Conservation (phyloP, 1,140 invertebrate genomes). For the Leptonema lineaticorne region DNA sequence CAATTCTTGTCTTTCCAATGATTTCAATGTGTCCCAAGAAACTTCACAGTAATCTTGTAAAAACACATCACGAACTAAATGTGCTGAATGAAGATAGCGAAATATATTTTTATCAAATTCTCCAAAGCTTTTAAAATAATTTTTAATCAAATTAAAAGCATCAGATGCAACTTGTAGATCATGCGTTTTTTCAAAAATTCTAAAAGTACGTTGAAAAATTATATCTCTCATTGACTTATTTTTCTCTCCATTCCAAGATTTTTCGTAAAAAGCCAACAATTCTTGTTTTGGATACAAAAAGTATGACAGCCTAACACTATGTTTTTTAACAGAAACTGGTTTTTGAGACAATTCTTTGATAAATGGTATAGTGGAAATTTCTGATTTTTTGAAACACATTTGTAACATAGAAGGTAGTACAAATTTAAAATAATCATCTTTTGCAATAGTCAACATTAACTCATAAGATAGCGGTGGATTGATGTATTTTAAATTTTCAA, state of each 20-base stretch:
- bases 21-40: conserved; percentile 24
- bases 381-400: conserved; percentile 28
- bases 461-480: conserved; percentile 33
- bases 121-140: conserved; percentile 22
- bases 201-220: conserved; percentile 31
- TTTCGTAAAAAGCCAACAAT: conserved; percentile 10
- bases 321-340: conserved; percentile 36
- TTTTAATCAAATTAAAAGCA: conserved; percentile 25
- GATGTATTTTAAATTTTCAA: conserved; percentile 12
- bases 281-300: conserved; percentile 30
- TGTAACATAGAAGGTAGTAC: conserved; percentile 26
- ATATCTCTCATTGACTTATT: conserved; percentile 32
- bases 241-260: conserved; percentile 29
- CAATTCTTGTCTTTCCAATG: conserved; percentile 15
- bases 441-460: conserved; percentile 11
- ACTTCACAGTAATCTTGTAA: conserved; percentile 20
- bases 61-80: not conserved
- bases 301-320: conserved; percentile 30
- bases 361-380: conserved; percentile 17
- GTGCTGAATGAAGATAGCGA: not conserved
- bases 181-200: conserved; percentile 10
- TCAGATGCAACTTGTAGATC: conserved; percentile 7
- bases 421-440: conserved; percentile 38
- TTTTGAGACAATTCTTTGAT: conserved; percentile 23
- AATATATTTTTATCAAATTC: conserved; percentile 33